phyloP scores from a whole-genome alignment of 2,113 vertebrate genomes.

The Nesoenas mayeri region DNA sequence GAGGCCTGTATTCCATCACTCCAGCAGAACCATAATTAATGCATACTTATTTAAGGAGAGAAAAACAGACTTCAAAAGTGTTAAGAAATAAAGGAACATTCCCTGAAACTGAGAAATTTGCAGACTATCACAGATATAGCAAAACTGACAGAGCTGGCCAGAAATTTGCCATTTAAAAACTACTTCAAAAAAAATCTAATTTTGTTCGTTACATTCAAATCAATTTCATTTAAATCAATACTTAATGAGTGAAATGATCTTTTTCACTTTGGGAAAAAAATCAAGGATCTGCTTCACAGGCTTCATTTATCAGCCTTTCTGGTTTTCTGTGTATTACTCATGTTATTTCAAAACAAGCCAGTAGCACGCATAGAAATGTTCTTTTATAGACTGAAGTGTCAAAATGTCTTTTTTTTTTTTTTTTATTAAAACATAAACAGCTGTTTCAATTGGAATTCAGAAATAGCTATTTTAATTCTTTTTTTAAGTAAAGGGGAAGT shows the following conservation, averaged over 20 bases:
- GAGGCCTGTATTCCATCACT: background rate
- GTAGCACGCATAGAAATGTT: background rate
- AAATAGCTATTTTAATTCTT: background rate
- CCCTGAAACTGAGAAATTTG: background rate
- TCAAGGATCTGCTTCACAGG: background rate
- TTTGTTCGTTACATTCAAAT: background rate
- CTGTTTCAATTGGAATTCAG: background rate
- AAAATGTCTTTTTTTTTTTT: background rate
- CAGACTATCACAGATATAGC: background rate
- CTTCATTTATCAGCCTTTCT: background rate
- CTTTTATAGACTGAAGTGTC: background rate
- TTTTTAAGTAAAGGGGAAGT: background rate
- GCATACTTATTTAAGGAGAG: background rate
- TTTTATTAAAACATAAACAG: background rate
- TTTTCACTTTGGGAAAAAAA: background rate
- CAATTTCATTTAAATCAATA: background rate
- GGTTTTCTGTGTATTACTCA: background rate
- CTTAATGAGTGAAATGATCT: background rate
- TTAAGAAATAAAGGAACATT: constrained; percentile 20
- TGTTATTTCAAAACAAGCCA: background rate
- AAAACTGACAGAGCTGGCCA: background rate
- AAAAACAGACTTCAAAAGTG: background rate
- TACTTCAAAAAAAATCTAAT: background rate
- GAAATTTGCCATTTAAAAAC: background rate
- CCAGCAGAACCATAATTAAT: background rate